Percentiles rank a stretch among this genome's conserved stretches.
phyloP scores from a whole-genome alignment of 2,113 vertebrate genomes.

The Actinemys pallida region DNA sequence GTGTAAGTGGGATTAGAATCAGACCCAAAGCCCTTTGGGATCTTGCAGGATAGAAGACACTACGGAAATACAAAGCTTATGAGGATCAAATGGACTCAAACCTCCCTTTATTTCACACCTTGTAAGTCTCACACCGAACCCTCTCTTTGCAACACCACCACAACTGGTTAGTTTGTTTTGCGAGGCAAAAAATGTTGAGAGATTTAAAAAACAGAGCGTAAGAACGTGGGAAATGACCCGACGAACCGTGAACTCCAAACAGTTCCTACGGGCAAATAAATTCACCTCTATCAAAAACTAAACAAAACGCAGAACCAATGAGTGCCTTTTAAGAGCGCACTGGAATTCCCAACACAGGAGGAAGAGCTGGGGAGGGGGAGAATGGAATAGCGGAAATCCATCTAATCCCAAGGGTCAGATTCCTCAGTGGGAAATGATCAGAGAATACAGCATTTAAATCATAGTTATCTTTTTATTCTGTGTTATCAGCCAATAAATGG shows the following conservation, averaged over 20 bases:
- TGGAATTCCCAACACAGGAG: neutral
- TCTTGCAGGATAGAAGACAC: neutral
- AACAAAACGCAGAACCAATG: neutral
- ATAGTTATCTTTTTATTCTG: neutral
- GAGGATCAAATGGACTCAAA: neutral
- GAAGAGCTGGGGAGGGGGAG: neutral
- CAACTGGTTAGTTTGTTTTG: neutral
- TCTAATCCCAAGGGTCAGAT: neutral
- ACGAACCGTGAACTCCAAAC: neutral
- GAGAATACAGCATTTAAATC: neutral
- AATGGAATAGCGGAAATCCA: neutral
- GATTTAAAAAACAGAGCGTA: neutral
- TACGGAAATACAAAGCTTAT: neutral
- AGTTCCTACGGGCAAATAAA: neutral
- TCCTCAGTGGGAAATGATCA: neutral
- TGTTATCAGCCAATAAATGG: fast-evolving
- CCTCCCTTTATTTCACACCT: constrained; percentile 61
- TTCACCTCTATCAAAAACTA: constrained; percentile 41
- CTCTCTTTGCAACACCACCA: neutral
- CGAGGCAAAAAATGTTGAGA: neutral
- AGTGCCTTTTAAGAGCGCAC: neutral
- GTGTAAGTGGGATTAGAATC: neutral
- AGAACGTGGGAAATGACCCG: neutral
- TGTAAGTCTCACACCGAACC: neutral
- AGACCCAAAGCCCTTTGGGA: neutral